Evolutionary conservation across 2,113 vertebrate species (phyloP).

Genomic region (Murina feae): DNA sequence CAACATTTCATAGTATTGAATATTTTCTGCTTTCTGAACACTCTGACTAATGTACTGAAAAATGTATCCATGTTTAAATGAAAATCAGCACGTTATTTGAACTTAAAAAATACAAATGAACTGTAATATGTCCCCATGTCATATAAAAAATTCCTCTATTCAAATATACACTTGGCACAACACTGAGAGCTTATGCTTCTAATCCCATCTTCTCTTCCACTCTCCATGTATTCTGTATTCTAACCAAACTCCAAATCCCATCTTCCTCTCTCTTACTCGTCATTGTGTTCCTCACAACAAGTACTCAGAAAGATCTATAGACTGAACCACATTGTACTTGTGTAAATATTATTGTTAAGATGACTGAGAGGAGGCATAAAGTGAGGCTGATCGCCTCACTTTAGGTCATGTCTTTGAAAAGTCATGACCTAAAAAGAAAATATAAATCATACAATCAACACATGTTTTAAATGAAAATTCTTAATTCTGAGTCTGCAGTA

Average conservation of each 20-base stretch:
- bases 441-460: background rate
- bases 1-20: background rate
- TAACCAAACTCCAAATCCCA: background rate
- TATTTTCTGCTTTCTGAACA: background rate
- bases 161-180: background rate
- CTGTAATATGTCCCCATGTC: background rate
- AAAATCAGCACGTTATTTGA: background rate
- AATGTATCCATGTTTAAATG: background rate
- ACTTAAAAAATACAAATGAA: background rate
- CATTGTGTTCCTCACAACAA: background rate
- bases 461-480: background rate
- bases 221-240: background rate
- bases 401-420: background rate
- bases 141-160: background rate
- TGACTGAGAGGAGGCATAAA: background rate
- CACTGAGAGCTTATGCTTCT: background rate
- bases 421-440: background rate
- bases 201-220: background rate
- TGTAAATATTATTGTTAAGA: background rate
- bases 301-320: background rate
- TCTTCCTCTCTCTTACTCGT: background rate
- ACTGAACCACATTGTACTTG: background rate
- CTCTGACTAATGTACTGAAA: background rate
- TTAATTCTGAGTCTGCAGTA: background rate
- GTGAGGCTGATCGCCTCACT: background rate